phyloP scores from a whole-genome alignment of 2,113 vertebrate genomes.

The Rissa tridactyla region DNA sequence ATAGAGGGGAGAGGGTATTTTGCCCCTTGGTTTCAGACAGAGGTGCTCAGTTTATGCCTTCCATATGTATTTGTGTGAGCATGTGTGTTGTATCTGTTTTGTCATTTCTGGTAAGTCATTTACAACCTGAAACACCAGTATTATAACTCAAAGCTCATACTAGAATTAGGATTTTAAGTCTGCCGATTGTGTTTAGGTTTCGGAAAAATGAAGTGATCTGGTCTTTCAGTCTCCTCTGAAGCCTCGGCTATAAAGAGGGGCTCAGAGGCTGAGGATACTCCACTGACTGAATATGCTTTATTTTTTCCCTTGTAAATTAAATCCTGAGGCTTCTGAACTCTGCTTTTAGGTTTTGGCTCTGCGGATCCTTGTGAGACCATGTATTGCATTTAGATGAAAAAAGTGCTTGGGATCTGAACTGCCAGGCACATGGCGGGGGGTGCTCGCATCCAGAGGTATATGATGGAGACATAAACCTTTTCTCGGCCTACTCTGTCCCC shows the following conservation, averaged over 20 bases:
- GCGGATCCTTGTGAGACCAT: neutral
- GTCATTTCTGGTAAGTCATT: neutral
- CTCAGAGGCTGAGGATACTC: neutral
- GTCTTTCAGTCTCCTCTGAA: neutral
- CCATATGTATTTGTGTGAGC: neutral
- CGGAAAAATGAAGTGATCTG: neutral
- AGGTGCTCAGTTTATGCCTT: neutral
- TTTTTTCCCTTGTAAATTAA: neutral
- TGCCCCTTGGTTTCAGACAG: neutral
- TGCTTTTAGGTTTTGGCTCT: neutral
- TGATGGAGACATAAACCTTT: neutral
- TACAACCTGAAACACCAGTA: neutral
- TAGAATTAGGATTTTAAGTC: neutral
- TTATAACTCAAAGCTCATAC: neutral
- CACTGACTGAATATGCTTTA: neutral
- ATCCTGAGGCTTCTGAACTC: neutral
- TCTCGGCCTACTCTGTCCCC: neutral
- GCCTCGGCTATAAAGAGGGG: neutral
- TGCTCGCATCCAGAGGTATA: rapidly evolving
- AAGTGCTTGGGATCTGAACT: neutral
- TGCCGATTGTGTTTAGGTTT: neutral
- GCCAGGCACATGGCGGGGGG: neutral
- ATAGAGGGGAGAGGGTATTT: neutral
- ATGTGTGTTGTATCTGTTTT: neutral
- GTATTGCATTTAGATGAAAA: neutral